Evolutionary conservation across 2,888 invertebrate species (phyloP).

Genomic region (Amorpha juglandis): DNA sequence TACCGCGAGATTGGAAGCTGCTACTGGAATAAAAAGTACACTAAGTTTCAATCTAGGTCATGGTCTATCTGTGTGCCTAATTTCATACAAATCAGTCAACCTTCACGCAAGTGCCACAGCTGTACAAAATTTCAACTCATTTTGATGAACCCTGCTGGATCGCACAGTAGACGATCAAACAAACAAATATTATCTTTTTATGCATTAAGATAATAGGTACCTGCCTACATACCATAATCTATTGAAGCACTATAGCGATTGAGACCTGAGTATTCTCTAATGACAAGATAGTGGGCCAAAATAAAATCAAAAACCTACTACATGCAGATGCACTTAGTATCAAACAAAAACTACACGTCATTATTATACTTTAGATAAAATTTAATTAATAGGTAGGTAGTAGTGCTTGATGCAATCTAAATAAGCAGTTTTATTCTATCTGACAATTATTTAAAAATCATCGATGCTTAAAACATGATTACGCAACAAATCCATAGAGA

Average conservation of each 20-base stretch:
- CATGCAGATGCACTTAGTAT: conserved; percentile 10
- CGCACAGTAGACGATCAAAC: too few species aligned
- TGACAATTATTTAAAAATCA: too few species aligned
- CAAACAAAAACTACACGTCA: conserved; percentile 17
- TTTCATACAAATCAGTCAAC: too few species aligned
- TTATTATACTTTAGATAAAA: neutral
- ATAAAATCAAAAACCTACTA: conserved; percentile 45
- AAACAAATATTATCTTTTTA: too few species aligned
- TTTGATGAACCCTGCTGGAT: too few species aligned
- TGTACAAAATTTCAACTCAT: too few species aligned
- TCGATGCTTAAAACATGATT: neutral
- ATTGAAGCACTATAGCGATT: conserved; percentile 38
- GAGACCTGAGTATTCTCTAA: conserved; percentile 45
- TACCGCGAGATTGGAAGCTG: too few species aligned
- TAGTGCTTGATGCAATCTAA: neutral
- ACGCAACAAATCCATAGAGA: neutral
- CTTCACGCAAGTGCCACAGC: too few species aligned
- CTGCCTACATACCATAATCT: conserved; percentile 35
- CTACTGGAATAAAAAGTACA: too few species aligned
- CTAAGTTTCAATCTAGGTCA: too few species aligned
- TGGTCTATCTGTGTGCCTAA: too few species aligned
- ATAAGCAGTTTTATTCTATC: neutral
- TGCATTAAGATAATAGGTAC: too few species aligned
- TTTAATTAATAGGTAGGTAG: neutral
- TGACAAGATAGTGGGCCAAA: conserved; percentile 52